Percentiles rank a stretch among this genome's conserved stretches.
These are phyloP conservation scores for Dynastes grantii DNA, from an alignment of 2,888 invertebrate genomes.

Conservation along the genomic window DNA sequence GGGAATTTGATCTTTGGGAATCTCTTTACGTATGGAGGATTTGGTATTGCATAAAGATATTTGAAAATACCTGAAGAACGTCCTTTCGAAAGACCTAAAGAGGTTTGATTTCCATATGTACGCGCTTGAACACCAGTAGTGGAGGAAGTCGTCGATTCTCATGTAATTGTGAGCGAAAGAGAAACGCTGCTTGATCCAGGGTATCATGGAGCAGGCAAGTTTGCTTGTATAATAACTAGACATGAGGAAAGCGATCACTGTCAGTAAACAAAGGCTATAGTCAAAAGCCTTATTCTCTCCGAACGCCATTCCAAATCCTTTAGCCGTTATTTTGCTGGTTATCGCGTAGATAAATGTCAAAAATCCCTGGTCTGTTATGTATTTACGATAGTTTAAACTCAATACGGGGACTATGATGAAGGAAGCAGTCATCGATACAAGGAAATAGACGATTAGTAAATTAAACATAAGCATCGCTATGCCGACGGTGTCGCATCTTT, in stretches of 20 bases:
- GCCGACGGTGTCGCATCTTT: background rate
- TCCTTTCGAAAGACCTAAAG: constrained; percentile 24
- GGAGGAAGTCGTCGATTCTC: background rate
- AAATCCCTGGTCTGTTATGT: background rate
- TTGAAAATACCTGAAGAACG: constrained; percentile 22
- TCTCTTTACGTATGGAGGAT: background rate
- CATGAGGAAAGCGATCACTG: constrained; percentile 20
- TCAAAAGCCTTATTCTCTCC: constrained; percentile 3
- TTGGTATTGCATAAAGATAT: constrained; percentile 46
- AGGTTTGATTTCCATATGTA: background rate
- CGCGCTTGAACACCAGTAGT: background rate
- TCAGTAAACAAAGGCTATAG: constrained; percentile 4
- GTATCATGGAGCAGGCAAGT: constrained; percentile 12
- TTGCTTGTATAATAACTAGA: constrained; percentile 31
- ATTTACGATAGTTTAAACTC: background rate
- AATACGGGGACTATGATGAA: constrained; percentile 15
- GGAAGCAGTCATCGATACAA: background rate
- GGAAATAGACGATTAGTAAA: background rate
- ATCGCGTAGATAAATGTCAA: constrained; percentile 24
- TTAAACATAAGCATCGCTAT: background rate
- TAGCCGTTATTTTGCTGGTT: constrained; percentile 25
- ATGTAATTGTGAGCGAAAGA: constrained; percentile 33
- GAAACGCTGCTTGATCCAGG: constrained; percentile 24
- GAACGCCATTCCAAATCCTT: constrained; percentile 27
- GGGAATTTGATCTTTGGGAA: constrained; percentile 53